Conservation (phyloP, 2,888 invertebrate species). For the Macrosoma leucophasiata region DNA sequence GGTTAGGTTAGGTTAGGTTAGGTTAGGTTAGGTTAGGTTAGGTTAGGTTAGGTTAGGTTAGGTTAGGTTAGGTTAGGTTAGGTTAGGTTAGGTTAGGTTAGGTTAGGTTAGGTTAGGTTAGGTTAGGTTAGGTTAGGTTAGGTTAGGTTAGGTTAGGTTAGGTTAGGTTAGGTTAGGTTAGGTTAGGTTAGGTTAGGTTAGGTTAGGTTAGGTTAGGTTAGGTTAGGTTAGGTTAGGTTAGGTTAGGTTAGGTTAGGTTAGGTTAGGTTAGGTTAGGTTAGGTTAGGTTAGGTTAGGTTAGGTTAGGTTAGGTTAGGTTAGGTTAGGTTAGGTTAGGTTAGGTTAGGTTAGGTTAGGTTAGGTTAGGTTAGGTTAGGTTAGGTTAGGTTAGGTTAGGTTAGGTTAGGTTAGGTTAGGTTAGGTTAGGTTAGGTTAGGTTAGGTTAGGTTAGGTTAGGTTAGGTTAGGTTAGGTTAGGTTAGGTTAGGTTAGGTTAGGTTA, state of each 20-base stretch:
- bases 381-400: conserved; percentile 5
- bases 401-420: conserved; percentile 5
- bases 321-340: conserved; percentile 5
- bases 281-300: conserved; percentile 5
- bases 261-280: conserved; percentile 5
- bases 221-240: conserved; percentile 5
- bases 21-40: conserved; percentile 5
- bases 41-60: conserved; percentile 5
- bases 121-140: conserved; percentile 5
- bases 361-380: conserved; percentile 5
- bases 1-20: conserved; percentile 5
- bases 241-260: conserved; percentile 5
- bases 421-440: conserved; percentile 5
- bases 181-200: conserved; percentile 5
- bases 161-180: conserved; percentile 5
- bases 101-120: conserved; percentile 5
- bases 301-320: conserved; percentile 5
- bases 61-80: conserved; percentile 5
- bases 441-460: conserved; percentile 5
- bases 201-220: conserved; percentile 5
- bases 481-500: conserved; percentile 5
- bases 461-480: conserved; percentile 5
- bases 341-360: conserved; percentile 5
- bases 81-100: conserved; percentile 5
- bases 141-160: conserved; percentile 5